These are phyloP conservation scores for Brachyhypopomus gauderio DNA, from an alignment of 2,113 vertebrate genomes.

Conservation along the genomic window DNA sequence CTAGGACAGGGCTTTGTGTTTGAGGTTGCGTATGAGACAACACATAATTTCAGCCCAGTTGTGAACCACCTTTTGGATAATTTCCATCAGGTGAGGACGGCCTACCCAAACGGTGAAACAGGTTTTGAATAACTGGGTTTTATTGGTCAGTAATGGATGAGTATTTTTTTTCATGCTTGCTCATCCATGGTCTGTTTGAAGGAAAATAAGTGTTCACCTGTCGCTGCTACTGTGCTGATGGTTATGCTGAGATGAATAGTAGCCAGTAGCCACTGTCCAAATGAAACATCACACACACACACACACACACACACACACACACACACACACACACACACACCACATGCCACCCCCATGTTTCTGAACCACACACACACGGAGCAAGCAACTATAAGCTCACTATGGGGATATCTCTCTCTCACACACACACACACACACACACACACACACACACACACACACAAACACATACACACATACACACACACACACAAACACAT, in stretches of 20 bases:
- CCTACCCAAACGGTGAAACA: neutral
- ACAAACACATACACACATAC: neutral
- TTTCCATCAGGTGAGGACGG: neutral
- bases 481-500: neutral
- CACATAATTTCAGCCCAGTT: slow-evolving; percentile 24
- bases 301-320: no score
- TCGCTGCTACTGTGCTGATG: neutral
- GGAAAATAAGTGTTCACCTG: neutral
- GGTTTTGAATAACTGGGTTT: neutral
- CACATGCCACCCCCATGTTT: no score
- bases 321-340: no score
- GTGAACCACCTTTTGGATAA: slow-evolving; percentile 13
- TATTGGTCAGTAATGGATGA: neutral
- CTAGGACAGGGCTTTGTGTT: neutral
- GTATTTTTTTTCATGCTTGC: neutral
- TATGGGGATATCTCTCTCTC: neutral
- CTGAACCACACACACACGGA: no score
- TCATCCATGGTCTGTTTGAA: neutral
- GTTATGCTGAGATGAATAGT: neutral
- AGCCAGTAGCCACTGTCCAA: no score
- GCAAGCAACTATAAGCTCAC: neutral
- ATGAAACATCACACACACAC: no score
- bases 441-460: neutral
- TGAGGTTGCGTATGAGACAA: slow-evolving; percentile 21
- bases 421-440: neutral